Percentiles rank a stretch among this genome's conserved stretches.
Conservation (phyloP, 2,888 invertebrate genomes). For the Phania funesta region DNA sequence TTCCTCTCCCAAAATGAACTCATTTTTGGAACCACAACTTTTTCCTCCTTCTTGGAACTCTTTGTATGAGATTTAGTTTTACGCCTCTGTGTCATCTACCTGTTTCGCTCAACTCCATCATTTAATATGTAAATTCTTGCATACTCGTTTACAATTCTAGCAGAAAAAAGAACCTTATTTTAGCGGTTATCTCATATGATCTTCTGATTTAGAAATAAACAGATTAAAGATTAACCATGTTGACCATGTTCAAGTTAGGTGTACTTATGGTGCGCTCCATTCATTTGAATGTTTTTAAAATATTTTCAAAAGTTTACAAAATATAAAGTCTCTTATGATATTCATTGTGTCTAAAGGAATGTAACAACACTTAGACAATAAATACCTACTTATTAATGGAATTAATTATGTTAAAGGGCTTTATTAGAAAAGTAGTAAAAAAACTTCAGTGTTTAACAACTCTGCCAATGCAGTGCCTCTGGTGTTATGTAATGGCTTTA, state of each 20-base stretch:
- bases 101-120: not conserved
- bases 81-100: not conserved
- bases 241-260: not conserved
- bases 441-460: too few species aligned
- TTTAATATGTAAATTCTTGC: not conserved
- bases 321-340: too few species aligned
- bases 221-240: not conserved
- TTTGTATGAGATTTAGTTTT: not conserved
- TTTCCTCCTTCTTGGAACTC: not conserved
- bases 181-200: not conserved
- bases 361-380: too few species aligned
- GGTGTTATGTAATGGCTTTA: too few species aligned
- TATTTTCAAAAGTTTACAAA: too few species aligned
- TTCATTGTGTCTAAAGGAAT: too few species aligned
- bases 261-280: not conserved
- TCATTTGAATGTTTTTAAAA: too few species aligned
- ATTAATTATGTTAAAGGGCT: too few species aligned
- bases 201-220: not conserved
- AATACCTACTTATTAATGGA: too few species aligned
- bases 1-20: conserved; percentile 23
- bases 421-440: too few species aligned
- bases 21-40: not conserved
- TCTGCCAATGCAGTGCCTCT: too few species aligned
- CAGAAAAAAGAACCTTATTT: not conserved
- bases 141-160: not conserved